These are phyloP conservation scores for Phylloscopus trochilus DNA, from an alignment of 2,113 vertebrate genomes.

Conservation along the genomic window DNA sequence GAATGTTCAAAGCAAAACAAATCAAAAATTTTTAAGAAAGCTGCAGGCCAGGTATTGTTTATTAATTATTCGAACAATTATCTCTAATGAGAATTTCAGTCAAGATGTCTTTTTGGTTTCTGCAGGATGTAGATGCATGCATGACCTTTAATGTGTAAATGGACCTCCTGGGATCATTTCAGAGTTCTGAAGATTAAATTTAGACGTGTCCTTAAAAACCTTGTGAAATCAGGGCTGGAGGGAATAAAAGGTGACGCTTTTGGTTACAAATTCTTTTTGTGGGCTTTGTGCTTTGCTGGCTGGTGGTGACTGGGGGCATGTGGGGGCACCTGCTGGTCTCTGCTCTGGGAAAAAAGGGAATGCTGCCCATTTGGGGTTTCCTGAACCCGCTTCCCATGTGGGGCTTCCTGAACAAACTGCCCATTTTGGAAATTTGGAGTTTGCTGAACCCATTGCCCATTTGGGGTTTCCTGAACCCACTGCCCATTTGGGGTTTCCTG, in stretches of 20 bases:
- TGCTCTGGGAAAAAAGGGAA: background rate
- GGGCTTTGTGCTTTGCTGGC: background rate
- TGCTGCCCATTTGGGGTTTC: accelerated
- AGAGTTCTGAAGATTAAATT: background rate
- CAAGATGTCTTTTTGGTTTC: background rate
- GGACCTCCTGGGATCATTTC: background rate
- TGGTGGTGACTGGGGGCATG: accelerated
- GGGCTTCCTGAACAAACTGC: background rate
- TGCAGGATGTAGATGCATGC: background rate
- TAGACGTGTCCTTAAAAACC: background rate
- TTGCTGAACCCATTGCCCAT: background rate
- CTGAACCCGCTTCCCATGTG: background rate
- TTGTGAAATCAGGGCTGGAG: background rate
- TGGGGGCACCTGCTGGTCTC: background rate
- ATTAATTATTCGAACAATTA: background rate
- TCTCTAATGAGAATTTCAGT: background rate
- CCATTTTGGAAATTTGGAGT: background rate
- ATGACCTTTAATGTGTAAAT: background rate
- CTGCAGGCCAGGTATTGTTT: background rate
- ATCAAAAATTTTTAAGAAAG: background rate
- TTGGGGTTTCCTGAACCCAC: background rate
- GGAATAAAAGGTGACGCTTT: background rate
- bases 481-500: background rate
- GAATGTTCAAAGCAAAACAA: background rate
- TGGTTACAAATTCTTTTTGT: background rate